phyloP scores from a whole-genome alignment of 1,140 invertebrate species.

The Mercenaria mercenaria region DNA sequence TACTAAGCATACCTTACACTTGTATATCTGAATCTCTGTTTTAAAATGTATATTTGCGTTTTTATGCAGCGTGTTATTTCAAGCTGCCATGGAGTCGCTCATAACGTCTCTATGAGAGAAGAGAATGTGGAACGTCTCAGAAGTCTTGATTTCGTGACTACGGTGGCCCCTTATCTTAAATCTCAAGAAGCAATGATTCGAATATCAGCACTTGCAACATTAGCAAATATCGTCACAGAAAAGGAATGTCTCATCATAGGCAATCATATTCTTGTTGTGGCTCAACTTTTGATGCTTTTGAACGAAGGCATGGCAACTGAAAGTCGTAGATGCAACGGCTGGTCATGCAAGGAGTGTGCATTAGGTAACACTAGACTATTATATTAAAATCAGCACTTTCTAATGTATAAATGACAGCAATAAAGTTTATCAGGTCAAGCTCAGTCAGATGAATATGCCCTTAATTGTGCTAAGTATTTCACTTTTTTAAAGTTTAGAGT shows the following conservation, averaged over 20 bases:
- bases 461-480: no score
- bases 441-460: no score
- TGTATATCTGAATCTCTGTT: no score
- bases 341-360: constrained; percentile 4
- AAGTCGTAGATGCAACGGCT: neutral
- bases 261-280: neutral
- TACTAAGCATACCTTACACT: no score
- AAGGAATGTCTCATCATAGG: neutral
- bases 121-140: neutral
- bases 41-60: no score
- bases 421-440: no score
- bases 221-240: neutral
- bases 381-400: no score
- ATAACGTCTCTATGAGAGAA: constrained; percentile 1
- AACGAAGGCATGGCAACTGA: neutral
- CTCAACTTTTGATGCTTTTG: neutral
- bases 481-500: no score
- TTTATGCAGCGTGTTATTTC: neutral
- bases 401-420: no score
- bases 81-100: neutral
- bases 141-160: neutral
- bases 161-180: neutral
- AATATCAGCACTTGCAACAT: neutral
- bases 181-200: neutral
- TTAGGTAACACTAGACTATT: no score